These are phyloP conservation scores for Scatophagus argus DNA, from an alignment of 2,113 vertebrate genomes.

Conservation along the genomic window DNA sequence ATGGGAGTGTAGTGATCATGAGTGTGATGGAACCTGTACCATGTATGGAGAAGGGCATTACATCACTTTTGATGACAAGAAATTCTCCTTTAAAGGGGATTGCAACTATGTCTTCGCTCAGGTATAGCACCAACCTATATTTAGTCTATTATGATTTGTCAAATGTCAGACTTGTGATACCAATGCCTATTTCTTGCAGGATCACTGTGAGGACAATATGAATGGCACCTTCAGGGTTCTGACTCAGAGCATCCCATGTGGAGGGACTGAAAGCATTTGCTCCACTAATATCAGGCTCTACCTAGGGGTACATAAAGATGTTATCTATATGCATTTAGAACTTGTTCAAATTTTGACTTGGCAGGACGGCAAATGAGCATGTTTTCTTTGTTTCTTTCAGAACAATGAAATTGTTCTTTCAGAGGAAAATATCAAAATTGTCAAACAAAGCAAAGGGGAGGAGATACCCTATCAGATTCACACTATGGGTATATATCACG, in stretches of 20 bases:
- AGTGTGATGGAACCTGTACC: constrained; percentile 88
- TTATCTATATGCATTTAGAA: background rate
- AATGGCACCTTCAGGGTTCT: constrained; percentile 87
- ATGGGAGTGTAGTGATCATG: constrained; percentile 87
- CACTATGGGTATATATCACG: constrained; percentile 89
- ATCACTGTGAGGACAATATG: constrained; percentile 82
- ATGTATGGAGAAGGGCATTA: constrained; percentile 94
- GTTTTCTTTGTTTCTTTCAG: constrained; percentile 76
- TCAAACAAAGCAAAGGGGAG: constrained; percentile 70
- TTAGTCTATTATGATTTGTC: background rate
- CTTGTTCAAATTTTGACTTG: background rate
- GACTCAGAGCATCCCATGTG: constrained; percentile 90
- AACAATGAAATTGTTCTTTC: constrained; percentile 87
- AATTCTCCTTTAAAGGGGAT: constrained; percentile 89
- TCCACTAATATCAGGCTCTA: constrained; percentile 91
- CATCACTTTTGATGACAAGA: constrained; percentile 90
- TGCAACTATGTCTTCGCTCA: constrained; percentile 92
- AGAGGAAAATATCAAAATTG: constrained; percentile 83
- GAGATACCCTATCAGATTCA: constrained; percentile 86
- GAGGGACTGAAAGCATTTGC: constrained; percentile 88
- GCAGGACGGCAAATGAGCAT: background rate
- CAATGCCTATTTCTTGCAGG: constrained; percentile 79
- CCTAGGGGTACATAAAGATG: constrained; percentile 82
- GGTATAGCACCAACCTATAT: constrained; percentile 78
- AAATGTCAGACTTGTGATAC: constrained; percentile 7